Evolutionary conservation across 2,797 vertebrate genomes (phyloP).

Genomic region (Neopelma chrysocephalum): DNA sequence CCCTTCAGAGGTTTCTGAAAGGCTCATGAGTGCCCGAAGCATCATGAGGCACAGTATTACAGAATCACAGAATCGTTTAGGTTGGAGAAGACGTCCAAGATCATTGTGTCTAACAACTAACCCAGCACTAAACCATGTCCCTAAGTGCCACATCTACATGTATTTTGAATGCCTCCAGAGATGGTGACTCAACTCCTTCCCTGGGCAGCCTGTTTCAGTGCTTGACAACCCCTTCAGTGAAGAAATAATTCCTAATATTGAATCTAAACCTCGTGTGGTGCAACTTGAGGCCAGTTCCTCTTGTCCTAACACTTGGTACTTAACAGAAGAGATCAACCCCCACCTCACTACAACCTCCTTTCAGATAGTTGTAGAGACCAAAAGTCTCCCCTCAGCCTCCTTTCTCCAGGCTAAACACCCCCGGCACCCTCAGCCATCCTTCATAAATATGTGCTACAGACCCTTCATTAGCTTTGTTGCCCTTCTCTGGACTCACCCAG

Average conservation of each 20-base stretch:
- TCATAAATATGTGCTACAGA: background rate
- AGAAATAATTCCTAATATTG: background rate
- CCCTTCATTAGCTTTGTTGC: background rate
- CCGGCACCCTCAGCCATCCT: background rate
- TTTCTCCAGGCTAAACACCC: background rate
- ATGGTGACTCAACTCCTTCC: background rate
- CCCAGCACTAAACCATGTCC: background rate
- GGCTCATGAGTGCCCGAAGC: background rate
- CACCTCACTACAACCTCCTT: background rate
- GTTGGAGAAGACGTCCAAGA: background rate
- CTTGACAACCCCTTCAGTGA: background rate
- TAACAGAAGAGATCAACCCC: background rate
- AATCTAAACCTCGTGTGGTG: background rate
- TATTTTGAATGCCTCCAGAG: background rate
- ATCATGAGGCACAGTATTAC: background rate
- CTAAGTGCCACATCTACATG: background rate
- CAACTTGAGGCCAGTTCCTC: background rate
- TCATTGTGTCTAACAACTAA: background rate
- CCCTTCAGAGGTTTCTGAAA: background rate
- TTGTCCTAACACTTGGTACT: background rate
- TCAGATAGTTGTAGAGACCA: background rate
- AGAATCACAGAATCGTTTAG: background rate
- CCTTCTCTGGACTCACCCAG: background rate
- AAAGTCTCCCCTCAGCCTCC: no score
- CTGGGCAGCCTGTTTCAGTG: background rate